These are phyloP conservation scores for Caenorhabditis imperialis DNA, from an alignment of 2,888 invertebrate genomes.

Conservation along the genomic window DNA sequence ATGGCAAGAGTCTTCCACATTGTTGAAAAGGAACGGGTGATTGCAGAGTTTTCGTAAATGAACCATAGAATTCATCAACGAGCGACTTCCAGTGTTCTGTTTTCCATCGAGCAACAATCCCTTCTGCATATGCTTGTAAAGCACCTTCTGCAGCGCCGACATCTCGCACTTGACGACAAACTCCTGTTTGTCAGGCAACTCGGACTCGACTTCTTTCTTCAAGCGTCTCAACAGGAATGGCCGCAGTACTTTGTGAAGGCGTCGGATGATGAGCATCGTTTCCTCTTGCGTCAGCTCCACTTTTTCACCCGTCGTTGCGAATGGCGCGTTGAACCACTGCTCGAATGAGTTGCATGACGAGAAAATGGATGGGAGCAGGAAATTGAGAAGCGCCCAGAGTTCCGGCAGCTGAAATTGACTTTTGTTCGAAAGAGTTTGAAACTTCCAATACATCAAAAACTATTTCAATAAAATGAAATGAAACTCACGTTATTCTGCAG, in stretches of 20 bases:
- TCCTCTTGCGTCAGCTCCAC: conserved; percentile 96
- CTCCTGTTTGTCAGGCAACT: conserved; percentile 92
- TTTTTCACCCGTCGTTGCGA: conserved; percentile 95
- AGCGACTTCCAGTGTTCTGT: conserved; percentile 48
- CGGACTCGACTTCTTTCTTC: conserved; percentile 99
- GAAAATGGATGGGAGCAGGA: conserved; percentile 96
- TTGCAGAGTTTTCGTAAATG: conserved; percentile 98
- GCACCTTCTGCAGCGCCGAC: conserved; percentile 93
- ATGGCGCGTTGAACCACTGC: conserved; percentile 99
- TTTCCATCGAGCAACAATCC: conserved; percentile 70
- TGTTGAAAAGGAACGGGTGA: conserved; percentile 99
- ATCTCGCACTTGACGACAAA: conserved; percentile 86
- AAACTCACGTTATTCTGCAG: conserved; percentile 49
- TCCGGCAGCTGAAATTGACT: conserved; percentile 53
- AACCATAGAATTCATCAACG: conserved; percentile 99
- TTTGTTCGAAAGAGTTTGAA: background rate
- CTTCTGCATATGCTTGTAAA: conserved; percentile 91
- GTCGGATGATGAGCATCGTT: conserved; percentile 98
- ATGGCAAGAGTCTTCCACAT: conserved; percentile 85
- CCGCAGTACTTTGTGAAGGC: conserved; percentile 90
- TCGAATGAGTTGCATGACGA: conserved; percentile 98
- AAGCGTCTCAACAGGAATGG: conserved; percentile 95
- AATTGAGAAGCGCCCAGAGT: conserved; percentile 88
- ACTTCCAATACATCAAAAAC: no score
- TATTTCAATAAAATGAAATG: background rate